phyloP scores from a whole-genome alignment of 2,797 vertebrate genomes.

The Pangasius mekongensis region DNA sequence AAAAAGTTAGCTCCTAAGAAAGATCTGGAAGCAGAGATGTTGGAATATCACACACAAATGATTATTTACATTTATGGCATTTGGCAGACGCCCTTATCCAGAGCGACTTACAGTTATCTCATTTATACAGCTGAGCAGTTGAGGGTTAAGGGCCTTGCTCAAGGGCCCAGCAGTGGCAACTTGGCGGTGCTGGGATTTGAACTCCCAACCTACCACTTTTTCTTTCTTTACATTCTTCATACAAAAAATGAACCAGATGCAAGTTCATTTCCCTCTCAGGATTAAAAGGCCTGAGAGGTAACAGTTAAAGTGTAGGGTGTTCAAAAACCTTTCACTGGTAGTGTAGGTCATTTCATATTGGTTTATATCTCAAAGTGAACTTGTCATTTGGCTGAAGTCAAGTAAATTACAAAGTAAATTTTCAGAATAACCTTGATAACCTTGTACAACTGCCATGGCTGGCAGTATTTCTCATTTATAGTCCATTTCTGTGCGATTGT shows the following conservation, averaged over 20 bases:
- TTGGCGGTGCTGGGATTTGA: no score
- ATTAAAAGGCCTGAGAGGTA: neutral
- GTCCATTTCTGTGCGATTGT: neutral
- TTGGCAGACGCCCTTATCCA: no score
- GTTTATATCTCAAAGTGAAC: neutral
- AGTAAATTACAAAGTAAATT: constrained; percentile 29
- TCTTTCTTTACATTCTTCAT: neutral
- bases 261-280: neutral
- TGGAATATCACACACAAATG: neutral
- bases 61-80: no score
- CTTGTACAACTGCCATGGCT: constrained; percentile 7
- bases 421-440: constrained; percentile 38
- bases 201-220: no score
- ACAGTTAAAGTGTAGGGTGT: neutral
- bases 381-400: constrained; percentile 20
- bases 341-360: neutral
- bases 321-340: neutral
- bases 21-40: neutral
- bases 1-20: neutral
- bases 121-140: no score
- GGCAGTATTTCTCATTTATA: constrained; percentile 22
- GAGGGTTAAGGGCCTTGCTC: no score
- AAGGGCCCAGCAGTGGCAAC: no score
- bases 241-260: neutral
- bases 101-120: no score